Conservation (phyloP, 2,888 invertebrate species). For the Cosmopolites sordidus region DNA sequence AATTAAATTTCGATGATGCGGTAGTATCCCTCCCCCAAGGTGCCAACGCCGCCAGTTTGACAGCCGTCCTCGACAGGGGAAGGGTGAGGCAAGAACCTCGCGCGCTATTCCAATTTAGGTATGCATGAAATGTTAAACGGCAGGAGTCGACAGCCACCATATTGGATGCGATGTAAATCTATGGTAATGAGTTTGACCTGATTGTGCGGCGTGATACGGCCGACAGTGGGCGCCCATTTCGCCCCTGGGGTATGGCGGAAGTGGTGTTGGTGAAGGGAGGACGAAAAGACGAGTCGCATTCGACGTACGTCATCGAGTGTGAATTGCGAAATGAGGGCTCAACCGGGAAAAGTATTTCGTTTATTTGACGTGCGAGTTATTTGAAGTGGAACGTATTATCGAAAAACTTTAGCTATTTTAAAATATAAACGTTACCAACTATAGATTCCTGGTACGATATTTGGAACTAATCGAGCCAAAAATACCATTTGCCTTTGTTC, state of each 20-base stretch:
- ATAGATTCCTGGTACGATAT: too few species aligned
- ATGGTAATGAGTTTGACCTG: constrained; percentile 42
- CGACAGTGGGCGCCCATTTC: background rate
- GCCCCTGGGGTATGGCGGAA: background rate
- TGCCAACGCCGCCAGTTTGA: constrained; percentile 8
- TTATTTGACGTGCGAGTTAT: too few species aligned
- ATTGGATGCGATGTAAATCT: constrained; percentile 45
- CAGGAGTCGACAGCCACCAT: constrained; percentile 39
- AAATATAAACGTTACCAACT: too few species aligned
- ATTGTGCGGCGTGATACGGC: constrained; percentile 29
- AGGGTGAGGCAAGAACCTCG: constrained; percentile 7
- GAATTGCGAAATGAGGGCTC: too few species aligned
- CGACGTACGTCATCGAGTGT: too few species aligned
- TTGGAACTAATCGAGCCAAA: too few species aligned
- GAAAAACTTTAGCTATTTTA: too few species aligned
- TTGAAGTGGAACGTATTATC: too few species aligned
- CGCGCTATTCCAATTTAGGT: constrained; percentile 34
- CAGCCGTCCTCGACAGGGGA: constrained; percentile 4
- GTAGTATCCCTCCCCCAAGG: background rate
- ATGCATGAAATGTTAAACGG: constrained; percentile 39
- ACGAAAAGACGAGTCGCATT: too few species aligned
- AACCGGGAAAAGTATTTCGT: too few species aligned
- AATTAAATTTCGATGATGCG: background rate
- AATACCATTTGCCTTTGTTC: too few species aligned
- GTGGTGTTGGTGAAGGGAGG: background rate